These are phyloP conservation scores for Kradibia gibbosae DNA, from an alignment of 1,140 invertebrate genomes.

Conservation along the genomic window DNA sequence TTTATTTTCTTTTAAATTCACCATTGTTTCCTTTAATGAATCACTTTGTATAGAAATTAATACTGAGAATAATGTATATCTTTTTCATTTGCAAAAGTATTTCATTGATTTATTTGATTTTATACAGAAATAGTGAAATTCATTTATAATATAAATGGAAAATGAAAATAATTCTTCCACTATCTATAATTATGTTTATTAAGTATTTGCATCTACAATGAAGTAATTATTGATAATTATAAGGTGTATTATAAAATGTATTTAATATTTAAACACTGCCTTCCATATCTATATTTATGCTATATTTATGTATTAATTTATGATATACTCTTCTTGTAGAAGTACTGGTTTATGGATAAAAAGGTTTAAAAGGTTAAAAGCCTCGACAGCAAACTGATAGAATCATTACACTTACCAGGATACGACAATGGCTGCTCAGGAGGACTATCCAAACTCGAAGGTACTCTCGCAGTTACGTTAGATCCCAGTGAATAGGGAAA, in stretches of 20 bases:
- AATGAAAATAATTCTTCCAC: no score
- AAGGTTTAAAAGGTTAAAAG: slow-evolving; percentile 1
- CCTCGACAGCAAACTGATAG: background rate
- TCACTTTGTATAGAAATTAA: no score
- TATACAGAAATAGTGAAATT: no score
- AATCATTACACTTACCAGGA: slow-evolving; percentile 56
- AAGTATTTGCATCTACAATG: background rate
- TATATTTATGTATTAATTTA: background rate
- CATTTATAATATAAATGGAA: no score
- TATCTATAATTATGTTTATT: no score
- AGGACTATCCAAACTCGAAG: slow-evolving; percentile 56
- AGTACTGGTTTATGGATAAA: slow-evolving; percentile 2
- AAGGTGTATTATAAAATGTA: background rate
- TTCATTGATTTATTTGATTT: no score
- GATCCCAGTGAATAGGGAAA: slow-evolving; percentile 52
- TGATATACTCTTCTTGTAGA: background rate
- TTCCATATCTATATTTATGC: background rate
- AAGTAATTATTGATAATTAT: background rate
- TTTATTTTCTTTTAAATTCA: no score
- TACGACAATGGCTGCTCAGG: slow-evolving; percentile 56
- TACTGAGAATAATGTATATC: no score
- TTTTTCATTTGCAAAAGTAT: no score
- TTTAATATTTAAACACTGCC: background rate
- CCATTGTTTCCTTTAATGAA: no score
- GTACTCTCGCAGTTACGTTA: slow-evolving; percentile 51